phyloP scores from a whole-genome alignment of 2,888 invertebrate species.

The Caenorhabditis angaria region DNA sequence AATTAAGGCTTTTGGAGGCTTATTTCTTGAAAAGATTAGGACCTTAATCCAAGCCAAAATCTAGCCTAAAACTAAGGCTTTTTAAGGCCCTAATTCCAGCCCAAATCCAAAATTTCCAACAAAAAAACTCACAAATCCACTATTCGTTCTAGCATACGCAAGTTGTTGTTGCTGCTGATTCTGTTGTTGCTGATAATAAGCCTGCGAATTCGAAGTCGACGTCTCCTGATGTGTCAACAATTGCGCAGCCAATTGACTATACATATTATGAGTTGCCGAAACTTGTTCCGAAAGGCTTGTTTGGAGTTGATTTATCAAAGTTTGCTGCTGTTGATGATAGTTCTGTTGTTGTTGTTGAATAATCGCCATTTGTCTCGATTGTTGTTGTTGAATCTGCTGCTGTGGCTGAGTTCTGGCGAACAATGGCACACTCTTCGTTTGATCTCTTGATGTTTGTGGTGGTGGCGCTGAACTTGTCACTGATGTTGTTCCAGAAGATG shows the following conservation, averaged over 20 bases:
- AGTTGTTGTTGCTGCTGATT: slow-evolving; percentile 1
- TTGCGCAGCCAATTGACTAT: slow-evolving; percentile 50
- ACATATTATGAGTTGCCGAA: slow-evolving; percentile 6
- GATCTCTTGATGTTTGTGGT: not conserved
- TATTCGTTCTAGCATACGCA: no score
- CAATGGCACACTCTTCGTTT: slow-evolving; percentile 15
- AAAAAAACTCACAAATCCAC: slow-evolving; percentile 3
- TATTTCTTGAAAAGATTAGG: no score
- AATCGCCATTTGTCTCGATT: slow-evolving; percentile 7
- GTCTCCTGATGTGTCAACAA: slow-evolving; percentile 45
- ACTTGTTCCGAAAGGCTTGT: slow-evolving; percentile 13
- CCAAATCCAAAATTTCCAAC: not conserved
- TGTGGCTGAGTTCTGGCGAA: slow-evolving; percentile 23
- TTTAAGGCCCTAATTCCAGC: no score
- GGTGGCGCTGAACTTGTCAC: not conserved
- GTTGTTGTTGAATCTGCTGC: slow-evolving; percentile 26
- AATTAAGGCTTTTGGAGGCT: no score
- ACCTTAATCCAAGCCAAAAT: no score
- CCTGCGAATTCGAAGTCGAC: not conserved
- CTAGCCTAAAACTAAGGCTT: no score
- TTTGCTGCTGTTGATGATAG: slow-evolving; percentile 28
- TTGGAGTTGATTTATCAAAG: slow-evolving; percentile 18
- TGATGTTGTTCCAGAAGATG: slow-evolving; percentile 5
- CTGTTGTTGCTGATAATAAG: not conserved
- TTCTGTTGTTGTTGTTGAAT: slow-evolving; percentile 19